Evolutionary conservation across 2,113 vertebrate genomes (phyloP), one percentile per base, ranked within the genome.

Genomic region (Pao palembangensis): DNA sequence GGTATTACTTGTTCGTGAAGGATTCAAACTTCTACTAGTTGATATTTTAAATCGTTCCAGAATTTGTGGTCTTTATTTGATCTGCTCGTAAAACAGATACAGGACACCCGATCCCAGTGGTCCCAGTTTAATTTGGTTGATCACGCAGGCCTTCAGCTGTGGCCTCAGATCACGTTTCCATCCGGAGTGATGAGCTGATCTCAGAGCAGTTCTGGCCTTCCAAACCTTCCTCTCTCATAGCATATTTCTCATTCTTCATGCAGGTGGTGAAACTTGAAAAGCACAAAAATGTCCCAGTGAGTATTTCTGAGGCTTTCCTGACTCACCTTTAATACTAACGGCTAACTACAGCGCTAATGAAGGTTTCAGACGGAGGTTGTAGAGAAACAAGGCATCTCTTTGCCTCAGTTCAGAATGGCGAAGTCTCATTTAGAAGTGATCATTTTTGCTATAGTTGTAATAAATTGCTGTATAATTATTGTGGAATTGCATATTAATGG

Each of bases 261-360:
- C 78, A 88, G 86, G 60, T 67, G 47, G 74, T 78, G 74, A 81
- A 69, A 58, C 25, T 4, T 59, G 61, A 79, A 61, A n/a, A 20
- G 10, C 47, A 4, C 62, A 63, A 74, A 67, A 49, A 88, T 88
- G 86, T 83, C 86, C 61, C 82, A 88, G 86, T 88, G 73, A 88
- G 86, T 88, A 52, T 28, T 14, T 17, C 21, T 25, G 51, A 16
- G 31, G 12, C 21, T 15, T 52, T 21, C 3, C 51, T 8, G 15
- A 13, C 8, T 15, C 16, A 25, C 15, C 14, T 25, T 16, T 28
- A 13, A 52, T 16, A 16, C 12, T 50, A 5, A 20, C 19, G 4
- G 20, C 25, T 28, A 28, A 28, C 25, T 28, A 28, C 25, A 28
- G 25, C 25, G 25, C 25, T 28, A 28, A 28, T 28, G 25, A 28